Evolutionary conservation across 2,888 invertebrate genomes (phyloP), one percentile per base, ranked within the genome.

Genomic region (Caenorhabditis zanzibari): DNA sequence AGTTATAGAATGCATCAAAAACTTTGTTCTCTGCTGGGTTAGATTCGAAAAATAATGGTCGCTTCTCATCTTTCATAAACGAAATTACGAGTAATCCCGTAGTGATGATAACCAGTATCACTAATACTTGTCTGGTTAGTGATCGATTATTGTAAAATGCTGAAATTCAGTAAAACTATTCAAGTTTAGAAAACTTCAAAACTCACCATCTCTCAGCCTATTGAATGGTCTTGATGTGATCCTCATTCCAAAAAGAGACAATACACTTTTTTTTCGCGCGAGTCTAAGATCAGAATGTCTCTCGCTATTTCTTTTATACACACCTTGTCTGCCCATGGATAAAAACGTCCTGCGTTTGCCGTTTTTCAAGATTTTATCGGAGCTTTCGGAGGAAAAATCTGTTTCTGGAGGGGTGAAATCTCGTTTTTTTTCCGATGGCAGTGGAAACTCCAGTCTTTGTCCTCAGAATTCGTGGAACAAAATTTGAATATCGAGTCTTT

Each of bases 1-100:
- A 75, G n/a, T 59, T 28, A 14, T 75, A 75, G 38, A 75, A 75
- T 35, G 47, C 58, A n/a, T 75, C 49, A 49, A 75, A 75, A 16
- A 32, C 32, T 9, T 56, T 47, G 41, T 54, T 66, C 38, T 38
- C 10, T 38, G 38, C 38, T 10, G 38, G 38, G 10, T 6, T 6
- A 38, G 38, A 38, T 28, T 2, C 4, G 14, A 12, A 47, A 19
- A 47, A n/a, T 19, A 19, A 19, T 19, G n/a, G 5, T 12, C 7
- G 35, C 6, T 63, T 26, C 19, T 63, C 35, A 38, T 73, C 61
- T 61, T n/a, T 22, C 58, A 66, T 14, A 0, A 75, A 2, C n/a
- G 66, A 44, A 10, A 32, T 5, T 1, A 58, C 12, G 6, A 75
- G 32, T 2, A 66, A n/a, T 14, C 66, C 9, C 0, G 58, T 59